Percentiles rank a stretch among this genome's conserved stretches.
These are phyloP conservation scores for Coracopsis vasa DNA, from an alignment of 2,113 vertebrate genomes.

Conservation along the genomic window DNA sequence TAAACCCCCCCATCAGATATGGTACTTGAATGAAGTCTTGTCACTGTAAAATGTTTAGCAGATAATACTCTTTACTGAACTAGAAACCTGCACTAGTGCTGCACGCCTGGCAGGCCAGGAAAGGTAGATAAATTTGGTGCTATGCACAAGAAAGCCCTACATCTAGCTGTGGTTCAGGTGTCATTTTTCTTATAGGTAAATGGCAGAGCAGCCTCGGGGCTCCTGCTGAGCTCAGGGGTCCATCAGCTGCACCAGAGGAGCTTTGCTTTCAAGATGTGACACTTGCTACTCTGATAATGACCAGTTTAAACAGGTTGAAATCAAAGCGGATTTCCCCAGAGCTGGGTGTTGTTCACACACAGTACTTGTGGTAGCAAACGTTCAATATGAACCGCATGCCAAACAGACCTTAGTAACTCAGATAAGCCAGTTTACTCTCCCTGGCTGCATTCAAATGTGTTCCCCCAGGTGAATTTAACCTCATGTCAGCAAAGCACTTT, in stretches of 20 bases:
- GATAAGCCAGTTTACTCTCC: background rate
- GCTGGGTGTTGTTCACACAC: too few relatives aligned
- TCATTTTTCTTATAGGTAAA: background rate
- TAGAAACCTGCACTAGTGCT: background rate
- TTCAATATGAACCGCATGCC: background rate
- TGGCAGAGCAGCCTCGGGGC: background rate
- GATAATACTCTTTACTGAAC: background rate
- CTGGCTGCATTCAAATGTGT: background rate
- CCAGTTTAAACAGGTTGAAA: background rate
- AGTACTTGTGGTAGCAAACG: background rate
- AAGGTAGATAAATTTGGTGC: too few relatives aligned
- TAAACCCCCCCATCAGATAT: background rate
- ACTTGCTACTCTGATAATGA: fast-evolving
- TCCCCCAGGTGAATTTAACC: background rate
- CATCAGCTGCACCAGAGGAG: background rate
- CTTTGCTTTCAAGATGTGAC: background rate
- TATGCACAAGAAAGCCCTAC: background rate
- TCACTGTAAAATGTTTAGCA: background rate
- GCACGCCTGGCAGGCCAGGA: background rate
- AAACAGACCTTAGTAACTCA: background rate
- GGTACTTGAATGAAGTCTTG: background rate
- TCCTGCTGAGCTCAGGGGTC: background rate
- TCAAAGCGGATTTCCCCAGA: fast-evolving
- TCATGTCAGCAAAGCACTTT: background rate
- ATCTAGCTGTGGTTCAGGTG: background rate